Evolutionary conservation across 2,797 vertebrate species (phyloP).

Genomic region (Selene dorsalis): DNA sequence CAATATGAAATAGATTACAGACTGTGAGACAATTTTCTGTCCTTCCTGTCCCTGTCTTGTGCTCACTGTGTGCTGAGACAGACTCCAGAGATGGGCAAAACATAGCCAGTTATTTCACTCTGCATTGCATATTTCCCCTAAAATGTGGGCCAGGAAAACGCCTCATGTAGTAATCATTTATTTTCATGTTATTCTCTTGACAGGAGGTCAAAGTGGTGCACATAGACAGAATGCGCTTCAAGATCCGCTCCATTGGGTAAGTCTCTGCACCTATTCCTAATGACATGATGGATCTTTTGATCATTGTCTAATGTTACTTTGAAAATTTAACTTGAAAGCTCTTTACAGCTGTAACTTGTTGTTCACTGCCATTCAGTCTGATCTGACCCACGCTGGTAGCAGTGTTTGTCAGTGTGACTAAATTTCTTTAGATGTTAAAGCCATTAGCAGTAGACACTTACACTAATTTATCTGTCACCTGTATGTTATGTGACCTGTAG

Average conservation of each 20-base stretch:
- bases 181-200: neutral
- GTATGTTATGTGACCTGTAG: neutral
- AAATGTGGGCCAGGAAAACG: neutral
- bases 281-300: neutral
- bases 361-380: neutral
- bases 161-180: neutral
- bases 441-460: neutral
- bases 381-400: neutral
- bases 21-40: too few species aligned
- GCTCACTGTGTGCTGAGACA: neutral
- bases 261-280: conserved; percentile 55
- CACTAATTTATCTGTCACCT: neutral
- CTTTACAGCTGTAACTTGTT: neutral
- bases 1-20: neutral
- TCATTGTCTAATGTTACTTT: neutral
- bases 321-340: neutral
- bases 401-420: neutral
- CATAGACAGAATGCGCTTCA: conserved; percentile 90
- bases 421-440: neutral
- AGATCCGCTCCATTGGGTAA: conserved; percentile 95
- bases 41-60: neutral
- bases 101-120: neutral
- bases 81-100: neutral
- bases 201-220: conserved; percentile 94
- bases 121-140: neutral